phyloP scores from a whole-genome alignment of 2,888 invertebrate genomes.

The Apamea sordens region DNA sequence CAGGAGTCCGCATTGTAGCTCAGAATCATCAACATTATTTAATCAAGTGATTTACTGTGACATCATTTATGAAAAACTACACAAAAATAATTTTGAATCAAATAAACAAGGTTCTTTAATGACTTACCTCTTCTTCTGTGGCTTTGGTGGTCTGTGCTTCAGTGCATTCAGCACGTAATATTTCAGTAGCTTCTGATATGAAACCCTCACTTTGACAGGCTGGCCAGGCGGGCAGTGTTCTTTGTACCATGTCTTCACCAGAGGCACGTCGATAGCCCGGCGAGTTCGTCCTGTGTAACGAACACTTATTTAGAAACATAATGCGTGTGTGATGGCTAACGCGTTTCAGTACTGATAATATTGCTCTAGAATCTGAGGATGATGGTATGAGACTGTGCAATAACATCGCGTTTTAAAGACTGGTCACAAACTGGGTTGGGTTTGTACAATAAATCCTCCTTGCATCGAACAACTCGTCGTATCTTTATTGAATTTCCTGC shows the following conservation, averaged over 20 bases:
- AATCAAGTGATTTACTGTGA: background rate
- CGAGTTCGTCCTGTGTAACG: conserved; percentile 93
- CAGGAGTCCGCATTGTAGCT: background rate
- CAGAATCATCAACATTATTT: background rate
- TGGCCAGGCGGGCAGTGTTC: conserved; percentile 98
- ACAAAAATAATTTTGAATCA: background rate
- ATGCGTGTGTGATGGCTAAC: background rate
- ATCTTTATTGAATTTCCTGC: conserved; percentile 21
- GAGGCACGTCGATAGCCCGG: conserved; percentile 98
- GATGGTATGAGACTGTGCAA: background rate
- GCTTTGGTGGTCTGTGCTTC: conserved; percentile 99
- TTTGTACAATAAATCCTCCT: background rate
- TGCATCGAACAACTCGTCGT: background rate
- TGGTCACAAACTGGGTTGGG: background rate
- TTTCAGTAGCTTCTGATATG: conserved; percentile 99
- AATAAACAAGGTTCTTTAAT: background rate
- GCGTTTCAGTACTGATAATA: background rate
- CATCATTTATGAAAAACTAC: background rate
- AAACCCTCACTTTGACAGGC: conserved; percentile 99
- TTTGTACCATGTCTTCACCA: conserved; percentile 99
- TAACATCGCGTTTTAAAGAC: background rate
- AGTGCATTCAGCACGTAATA: conserved; percentile 99
- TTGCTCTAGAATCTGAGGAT: background rate
- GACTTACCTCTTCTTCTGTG: conserved; percentile 97
- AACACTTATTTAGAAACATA: conserved; percentile 2